Base-by-base conservation (phyloP, 2,888 invertebrate species). In the Podotricha telesiphe region DNA sequence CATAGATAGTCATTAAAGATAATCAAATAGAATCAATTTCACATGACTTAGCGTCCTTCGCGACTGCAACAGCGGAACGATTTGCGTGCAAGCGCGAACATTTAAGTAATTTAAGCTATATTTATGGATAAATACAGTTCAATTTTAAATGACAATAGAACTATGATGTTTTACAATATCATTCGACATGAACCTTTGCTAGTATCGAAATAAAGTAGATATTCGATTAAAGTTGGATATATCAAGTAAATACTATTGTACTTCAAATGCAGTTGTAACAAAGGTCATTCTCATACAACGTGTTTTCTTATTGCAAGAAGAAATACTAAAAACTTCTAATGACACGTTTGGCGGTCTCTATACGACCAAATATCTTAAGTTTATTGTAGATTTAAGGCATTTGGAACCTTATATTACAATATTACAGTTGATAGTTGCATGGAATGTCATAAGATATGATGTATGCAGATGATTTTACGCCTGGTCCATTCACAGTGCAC, bases 41-140 rank as follows among this genome's bases (percentile, higher is more conserved):
- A 86, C 81, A 84, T 82, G 81, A 79, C 76, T 68, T 61, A 61
- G 71, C 78, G 86, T 85, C 87, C 86, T 86, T 86, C 85, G 74
- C 73, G 72, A 70, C 69, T 71, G 77, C 77, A 79, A 76, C 74
- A 80, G 77, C 82, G 85, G 81, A 85, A 87, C 87, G 82, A 70
- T 71, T 86, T 81, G 87, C 86, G 87, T 86, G 86, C 80, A 72
- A 64, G 63, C 13, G 45, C 8, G 56, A 19, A 8, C 48, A 45
- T 50, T 62, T 68, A 67, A 37, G 34, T 17, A 70, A 76, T 67
- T 64, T n/a, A 45, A 66, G 55, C 64, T 48, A 59, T 64, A 71
- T 34, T 63, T 51, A 34, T n/a, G 20, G 15, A 13, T 6, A 19
- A 34, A 62, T 47, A 59, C 37, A 71, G 48, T 64, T 48, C 74